A percentile compares a stretch with the other conserved stretches of the same genome.
phyloP scores from a whole-genome alignment of 2,888 invertebrate species.

The Ichneumoninae sp. region DNA sequence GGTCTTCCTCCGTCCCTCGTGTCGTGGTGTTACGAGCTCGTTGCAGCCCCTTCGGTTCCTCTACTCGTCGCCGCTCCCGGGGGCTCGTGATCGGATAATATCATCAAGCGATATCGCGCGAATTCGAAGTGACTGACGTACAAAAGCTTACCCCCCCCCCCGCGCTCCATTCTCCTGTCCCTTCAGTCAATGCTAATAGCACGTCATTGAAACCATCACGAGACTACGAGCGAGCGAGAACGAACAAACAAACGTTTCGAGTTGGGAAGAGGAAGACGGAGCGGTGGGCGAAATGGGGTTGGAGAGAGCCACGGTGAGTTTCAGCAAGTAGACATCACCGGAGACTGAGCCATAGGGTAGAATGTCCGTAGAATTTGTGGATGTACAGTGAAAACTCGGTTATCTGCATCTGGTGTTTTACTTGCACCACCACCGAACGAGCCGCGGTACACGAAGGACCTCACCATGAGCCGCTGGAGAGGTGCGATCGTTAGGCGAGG shows the following conservation, averaged over 20 bases:
- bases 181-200: constrained; percentile 67
- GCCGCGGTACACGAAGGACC: no score
- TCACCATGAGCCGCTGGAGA: neutral
- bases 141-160: constrained; percentile 67
- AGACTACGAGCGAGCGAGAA: constrained; percentile 42
- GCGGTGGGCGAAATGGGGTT: neutral
- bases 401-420: neutral
- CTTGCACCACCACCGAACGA: neutral
- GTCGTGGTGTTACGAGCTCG: constrained; percentile 2
- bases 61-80: constrained; percentile 44
- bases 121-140: constrained; percentile 71
- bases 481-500: neutral
- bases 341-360: constrained; percentile 15
- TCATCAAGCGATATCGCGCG: constrained; percentile 67
- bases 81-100: constrained; percentile 68
- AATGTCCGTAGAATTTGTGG: constrained; percentile 13
- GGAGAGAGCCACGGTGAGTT: constrained; percentile 39
- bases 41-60: constrained; percentile 20
- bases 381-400: neutral
- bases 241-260: constrained; percentile 26
- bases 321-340: constrained; percentile 42
- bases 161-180: constrained; percentile 53
- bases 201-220: constrained; percentile 66
- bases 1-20: constrained; percentile 54
- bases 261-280: constrained; percentile 30